Conservation (phyloP, 2,888 invertebrate genomes). For the Sphecodes monilicornis region DNA sequence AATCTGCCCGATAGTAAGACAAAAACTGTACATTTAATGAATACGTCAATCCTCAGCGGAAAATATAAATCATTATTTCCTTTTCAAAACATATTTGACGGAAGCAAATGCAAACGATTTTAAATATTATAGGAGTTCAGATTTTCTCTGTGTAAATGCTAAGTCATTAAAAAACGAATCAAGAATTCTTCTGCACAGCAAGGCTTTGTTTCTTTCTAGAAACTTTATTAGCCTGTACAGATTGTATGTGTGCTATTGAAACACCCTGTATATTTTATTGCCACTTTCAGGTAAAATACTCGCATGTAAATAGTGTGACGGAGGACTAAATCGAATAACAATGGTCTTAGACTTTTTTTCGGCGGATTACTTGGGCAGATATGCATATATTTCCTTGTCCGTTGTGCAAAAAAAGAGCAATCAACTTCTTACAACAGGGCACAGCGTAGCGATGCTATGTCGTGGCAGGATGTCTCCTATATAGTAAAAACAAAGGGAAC, state of each 20-base stretch:
- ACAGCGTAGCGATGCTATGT: conserved; percentile 57
- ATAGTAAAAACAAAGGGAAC: conserved; percentile 13
- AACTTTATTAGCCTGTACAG: neutral
- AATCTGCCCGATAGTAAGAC: no score
- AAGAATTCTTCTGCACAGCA: neutral
- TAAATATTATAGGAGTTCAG: no score
- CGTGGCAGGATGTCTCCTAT: conserved; percentile 43
- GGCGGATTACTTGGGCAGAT: conserved; percentile 68
- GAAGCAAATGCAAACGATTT: no score
- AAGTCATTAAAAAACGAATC: neutral
- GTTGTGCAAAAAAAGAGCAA: conserved; percentile 72
- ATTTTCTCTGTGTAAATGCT: no score
- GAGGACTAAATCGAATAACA: conserved; percentile 79
- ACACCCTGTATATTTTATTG: conserved; percentile 67
- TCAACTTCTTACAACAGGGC: conserved; percentile 73
- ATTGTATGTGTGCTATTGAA: conserved; percentile 33
- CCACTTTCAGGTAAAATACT: conserved; percentile 77
- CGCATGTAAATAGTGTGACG: conserved; percentile 82
- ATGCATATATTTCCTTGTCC: conserved; percentile 76
- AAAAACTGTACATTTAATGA: no score
- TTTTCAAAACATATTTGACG: no score
- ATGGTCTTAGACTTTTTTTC: conserved; percentile 78
- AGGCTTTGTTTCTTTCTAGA: neutral
- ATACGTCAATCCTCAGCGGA: no score
- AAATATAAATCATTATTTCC: no score